phyloP scores from a whole-genome alignment of 1,140 invertebrate genomes.

The Drosophila ananassae region DNA sequence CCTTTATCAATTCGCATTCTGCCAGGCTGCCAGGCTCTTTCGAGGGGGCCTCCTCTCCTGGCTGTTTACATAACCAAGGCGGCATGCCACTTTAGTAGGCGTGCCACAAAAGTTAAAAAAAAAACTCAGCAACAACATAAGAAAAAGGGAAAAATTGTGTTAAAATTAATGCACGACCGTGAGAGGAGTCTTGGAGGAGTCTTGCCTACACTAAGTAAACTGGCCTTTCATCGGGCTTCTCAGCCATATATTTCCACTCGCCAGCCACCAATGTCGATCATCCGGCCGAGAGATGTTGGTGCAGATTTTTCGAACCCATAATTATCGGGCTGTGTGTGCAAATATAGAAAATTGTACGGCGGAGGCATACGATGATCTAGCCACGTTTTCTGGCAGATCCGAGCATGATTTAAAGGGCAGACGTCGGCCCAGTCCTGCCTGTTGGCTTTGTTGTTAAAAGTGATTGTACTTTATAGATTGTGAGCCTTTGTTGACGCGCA shows the following conservation, averaged over 20 bases:
- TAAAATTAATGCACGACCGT: constrained; percentile 76
- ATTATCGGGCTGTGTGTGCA: constrained; percentile 51
- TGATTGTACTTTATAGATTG: constrained; percentile 73
- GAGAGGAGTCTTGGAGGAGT: constrained; percentile 50
- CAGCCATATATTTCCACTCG: constrained; percentile 51
- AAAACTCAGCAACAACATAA: constrained; percentile 11
- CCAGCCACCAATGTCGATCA: constrained; percentile 68
- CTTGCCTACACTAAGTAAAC: constrained; percentile 42
- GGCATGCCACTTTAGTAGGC: constrained; percentile 71
- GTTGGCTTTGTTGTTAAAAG: constrained; percentile 63
- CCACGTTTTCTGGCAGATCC: constrained; percentile 59
- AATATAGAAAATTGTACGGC: constrained; percentile 43
- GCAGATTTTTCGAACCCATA: constrained; percentile 71
- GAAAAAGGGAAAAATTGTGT: constrained; percentile 49
- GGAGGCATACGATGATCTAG: constrained; percentile 42
- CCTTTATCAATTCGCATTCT: constrained; percentile 66
- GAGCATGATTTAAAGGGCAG: constrained; percentile 74
- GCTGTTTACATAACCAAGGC: constrained; percentile 75
- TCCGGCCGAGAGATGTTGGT: constrained; percentile 43
- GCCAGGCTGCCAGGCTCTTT: constrained; percentile 10
- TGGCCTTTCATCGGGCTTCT: constrained; percentile 71
- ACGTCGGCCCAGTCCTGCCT: constrained; percentile 18
- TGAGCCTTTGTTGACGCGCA: constrained; percentile 44
- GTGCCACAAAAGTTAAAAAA: constrained; percentile 37
- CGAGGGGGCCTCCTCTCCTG: constrained; percentile 32